Conservation (phyloP, 1,140 invertebrate genomes). For the Drosophila fuyamai region DNA sequence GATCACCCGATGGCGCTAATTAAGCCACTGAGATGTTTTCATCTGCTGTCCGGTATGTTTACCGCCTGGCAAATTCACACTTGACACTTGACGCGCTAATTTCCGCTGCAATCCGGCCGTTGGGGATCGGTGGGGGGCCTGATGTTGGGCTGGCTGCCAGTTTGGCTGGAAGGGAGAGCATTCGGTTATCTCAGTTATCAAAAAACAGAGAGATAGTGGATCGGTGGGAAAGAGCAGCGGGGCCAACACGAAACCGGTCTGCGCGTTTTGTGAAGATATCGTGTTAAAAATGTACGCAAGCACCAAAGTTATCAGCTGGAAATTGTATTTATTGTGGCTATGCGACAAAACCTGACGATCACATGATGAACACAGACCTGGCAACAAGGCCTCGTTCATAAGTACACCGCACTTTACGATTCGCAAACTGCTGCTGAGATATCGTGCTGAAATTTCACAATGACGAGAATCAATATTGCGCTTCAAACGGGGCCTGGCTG, state of each 20-base stretch:
- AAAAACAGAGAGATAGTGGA: conserved; percentile 19
- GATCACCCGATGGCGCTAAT: conserved; percentile 58
- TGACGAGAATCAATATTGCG: conserved; percentile 47
- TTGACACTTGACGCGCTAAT: conserved; percentile 77
- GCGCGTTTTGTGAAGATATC: conserved; percentile 62
- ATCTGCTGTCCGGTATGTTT: conserved; percentile 66
- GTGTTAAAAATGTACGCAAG: conserved; percentile 77
- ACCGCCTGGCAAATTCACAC: conserved; percentile 77
- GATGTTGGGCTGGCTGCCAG: conserved; percentile 19
- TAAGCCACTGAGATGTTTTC: conserved; percentile 68
- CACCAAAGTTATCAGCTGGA: conserved; percentile 73
- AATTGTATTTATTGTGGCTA: conserved; percentile 72
- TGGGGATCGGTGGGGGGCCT: conserved; percentile 9
- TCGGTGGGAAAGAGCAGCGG: conserved; percentile 22
- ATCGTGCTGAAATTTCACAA: conserved; percentile 81
- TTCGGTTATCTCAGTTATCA: conserved; percentile 26
- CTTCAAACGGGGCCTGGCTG: conserved; percentile 44
- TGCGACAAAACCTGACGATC: conserved; percentile 33
- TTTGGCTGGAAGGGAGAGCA: conserved; percentile 24
- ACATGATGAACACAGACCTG: conserved; percentile 31
- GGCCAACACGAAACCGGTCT: conserved; percentile 8
- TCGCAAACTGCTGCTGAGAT: conserved; percentile 50
- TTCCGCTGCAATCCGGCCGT: conserved; percentile 55
- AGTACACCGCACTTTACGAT: conserved; percentile 59
- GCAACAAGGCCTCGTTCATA: conserved; percentile 25